Evolutionary conservation across 2,888 invertebrate species (phyloP).

Genomic region (Lochmaea capreae): DNA sequence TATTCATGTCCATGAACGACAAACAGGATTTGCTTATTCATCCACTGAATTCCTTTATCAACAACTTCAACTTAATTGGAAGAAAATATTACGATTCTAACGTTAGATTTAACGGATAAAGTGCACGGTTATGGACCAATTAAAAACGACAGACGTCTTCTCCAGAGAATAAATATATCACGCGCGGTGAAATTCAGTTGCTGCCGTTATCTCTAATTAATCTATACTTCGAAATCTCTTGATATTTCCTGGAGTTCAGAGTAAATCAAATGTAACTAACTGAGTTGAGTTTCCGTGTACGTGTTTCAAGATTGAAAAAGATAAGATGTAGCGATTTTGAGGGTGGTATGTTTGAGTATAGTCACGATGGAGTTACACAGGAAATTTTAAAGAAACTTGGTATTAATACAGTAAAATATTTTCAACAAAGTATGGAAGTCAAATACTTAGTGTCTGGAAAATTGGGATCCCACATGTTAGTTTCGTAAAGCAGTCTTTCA

Average conservation of each 20-base stretch:
- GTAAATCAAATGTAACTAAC: constrained; percentile 1
- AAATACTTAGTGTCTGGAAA: no score
- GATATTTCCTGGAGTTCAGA: background rate
- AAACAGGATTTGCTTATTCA: no score
- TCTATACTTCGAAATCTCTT: background rate
- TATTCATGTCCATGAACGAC: no score
- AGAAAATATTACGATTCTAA: background rate
- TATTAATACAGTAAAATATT: no score
- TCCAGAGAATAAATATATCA: background rate
- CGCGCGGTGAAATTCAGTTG: constrained; percentile 4
- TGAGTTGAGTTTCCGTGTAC: background rate
- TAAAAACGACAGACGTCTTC: background rate
- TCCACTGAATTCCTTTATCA: background rate
- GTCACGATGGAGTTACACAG: no score
- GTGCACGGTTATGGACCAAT: background rate
- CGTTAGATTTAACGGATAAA: background rate
- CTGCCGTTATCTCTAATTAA: constrained; percentile 16
- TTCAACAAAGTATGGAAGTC: no score
- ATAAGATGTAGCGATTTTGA: no score
- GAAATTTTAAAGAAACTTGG: no score
- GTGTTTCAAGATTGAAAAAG: background rate
- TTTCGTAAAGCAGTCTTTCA: no score
- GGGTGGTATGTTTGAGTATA: no score
- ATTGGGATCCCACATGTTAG: no score
- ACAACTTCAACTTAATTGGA: background rate